Evolutionary conservation across 2,888 invertebrate genomes (phyloP), one percentile per base, ranked within the genome.

Genomic region (Galeopsomyia nigrocyanea): DNA sequence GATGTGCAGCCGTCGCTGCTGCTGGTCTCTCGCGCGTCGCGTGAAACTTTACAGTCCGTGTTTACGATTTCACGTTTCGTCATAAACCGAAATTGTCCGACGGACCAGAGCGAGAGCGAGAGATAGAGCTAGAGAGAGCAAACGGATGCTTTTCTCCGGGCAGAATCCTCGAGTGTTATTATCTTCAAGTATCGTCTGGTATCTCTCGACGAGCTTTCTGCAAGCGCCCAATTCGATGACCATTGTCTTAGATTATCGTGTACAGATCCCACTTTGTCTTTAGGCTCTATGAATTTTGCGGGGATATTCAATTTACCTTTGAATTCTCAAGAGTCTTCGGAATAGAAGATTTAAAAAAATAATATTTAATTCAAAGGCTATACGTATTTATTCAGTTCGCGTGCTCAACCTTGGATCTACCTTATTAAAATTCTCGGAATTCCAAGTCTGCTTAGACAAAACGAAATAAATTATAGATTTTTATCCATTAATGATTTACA

Each of bases 41-140:
- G 39, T 7, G 72, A 67, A 72, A 56, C 72, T 81, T 80, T 80
- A 82, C 80, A 78, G 75, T 76, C 75, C 79, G 78, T 80, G 80
- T 82, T 81, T 80, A 80, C 79, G 80, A 80, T 80, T 82, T 82
- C 80, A 81, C 79, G 79, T 76, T 78, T 78, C 75, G 77, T 79
- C 81, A 78, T 81, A 82, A 82, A 81, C 75, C 69, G 78, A 78
- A 80, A 81, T 79, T 79, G 80, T 79, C 78, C 78, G 80, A 77
- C 76, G 78, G 65, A 9, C 65, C 57, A 39, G 9, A n/a, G 50
- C 55, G 31, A 31, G 31, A 31, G 31, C 3, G 31, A 31, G 31
- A 31, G 31, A 31, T 3, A 39, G 39, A 39, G 39, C 7, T 3
- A 39, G 39, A 39, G 39, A 39, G 39, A 39, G 39, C 39, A 13